These are phyloP conservation scores for Caenorhabditis elegans DNA, from an alignment of 1,140 invertebrate species.

Conservation along the genomic window WBcel235 BX284606.5:412001-412500, in stretches of 20 bases:
- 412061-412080: too few relatives aligned
- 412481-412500: constrained; percentile 41
- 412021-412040: too few relatives aligned
- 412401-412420: too few relatives aligned
- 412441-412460: constrained; percentile 33
- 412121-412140: constrained; percentile 12
- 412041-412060: too few relatives aligned
- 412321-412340: constrained; percentile 27
- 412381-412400: too few relatives aligned
- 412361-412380: too few relatives aligned
- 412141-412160: background rate
- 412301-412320: constrained; percentile 39
- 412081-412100: constrained; percentile 37
- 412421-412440: background rate
- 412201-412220: constrained; percentile 46
- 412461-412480: constrained; percentile 32
- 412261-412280: background rate
- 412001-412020: too few relatives aligned
- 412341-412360: background rate
- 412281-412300: constrained; percentile 32
- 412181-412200: constrained; percentile 36
- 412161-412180: constrained; percentile 29
- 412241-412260: constrained; percentile 44
- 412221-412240: constrained; percentile 34
- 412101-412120: constrained; percentile 34